Percentiles rank a stretch among this genome's conserved stretches.
These are phyloP conservation scores for Drosophila varians DNA, from an alignment of 1,140 invertebrate species.

Conservation along the genomic window DNA sequence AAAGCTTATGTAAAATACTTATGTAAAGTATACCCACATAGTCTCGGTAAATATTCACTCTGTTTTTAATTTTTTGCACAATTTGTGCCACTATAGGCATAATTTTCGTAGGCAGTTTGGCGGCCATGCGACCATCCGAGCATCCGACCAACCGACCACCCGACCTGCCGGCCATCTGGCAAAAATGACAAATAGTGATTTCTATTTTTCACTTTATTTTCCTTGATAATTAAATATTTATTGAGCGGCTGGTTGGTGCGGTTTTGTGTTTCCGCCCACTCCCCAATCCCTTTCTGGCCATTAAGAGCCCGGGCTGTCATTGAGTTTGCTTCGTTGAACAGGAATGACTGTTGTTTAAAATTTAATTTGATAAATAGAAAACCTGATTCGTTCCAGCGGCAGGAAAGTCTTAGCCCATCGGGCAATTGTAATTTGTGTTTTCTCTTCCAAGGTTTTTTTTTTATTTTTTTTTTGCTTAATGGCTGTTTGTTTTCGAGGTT, in stretches of 20 bases:
- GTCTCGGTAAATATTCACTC: conserved; percentile 1
- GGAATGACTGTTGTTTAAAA: conserved; percentile 53
- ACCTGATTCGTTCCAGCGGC: conserved; percentile 23
- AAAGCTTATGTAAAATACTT: too few relatives aligned
- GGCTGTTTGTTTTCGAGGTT: conserved; percentile 26
- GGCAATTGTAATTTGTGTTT: conserved; percentile 19
- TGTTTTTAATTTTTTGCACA: neutral
- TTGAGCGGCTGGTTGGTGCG: conserved; percentile 49
- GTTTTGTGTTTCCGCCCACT: conserved; percentile 13
- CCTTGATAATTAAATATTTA: conserved; percentile 75
- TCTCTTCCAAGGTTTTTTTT: conserved; percentile 1
- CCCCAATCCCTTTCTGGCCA: conserved; percentile 9
- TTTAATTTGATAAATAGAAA: conserved; percentile 72
- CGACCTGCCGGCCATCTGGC: conserved; percentile 1
- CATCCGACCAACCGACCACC: neutral
- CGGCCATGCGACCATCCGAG: neutral
- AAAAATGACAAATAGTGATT: conserved; percentile 65
- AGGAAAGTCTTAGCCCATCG: conserved; percentile 10
- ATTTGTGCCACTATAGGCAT: conserved; percentile 15
- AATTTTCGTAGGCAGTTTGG: conserved; percentile 33
- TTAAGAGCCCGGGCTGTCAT: conserved; percentile 41
- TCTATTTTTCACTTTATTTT: conserved; percentile 35
- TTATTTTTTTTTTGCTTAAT: conserved; percentile 20
- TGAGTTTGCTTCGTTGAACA: conserved; percentile 54
- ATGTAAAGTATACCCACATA: conserved; percentile 28